Percentiles rank a stretch among this genome's conserved stretches.
Evolutionary conservation across 2,797 vertebrate genomes (phyloP).

Genomic region (Chloroceryle amazona): DNA sequence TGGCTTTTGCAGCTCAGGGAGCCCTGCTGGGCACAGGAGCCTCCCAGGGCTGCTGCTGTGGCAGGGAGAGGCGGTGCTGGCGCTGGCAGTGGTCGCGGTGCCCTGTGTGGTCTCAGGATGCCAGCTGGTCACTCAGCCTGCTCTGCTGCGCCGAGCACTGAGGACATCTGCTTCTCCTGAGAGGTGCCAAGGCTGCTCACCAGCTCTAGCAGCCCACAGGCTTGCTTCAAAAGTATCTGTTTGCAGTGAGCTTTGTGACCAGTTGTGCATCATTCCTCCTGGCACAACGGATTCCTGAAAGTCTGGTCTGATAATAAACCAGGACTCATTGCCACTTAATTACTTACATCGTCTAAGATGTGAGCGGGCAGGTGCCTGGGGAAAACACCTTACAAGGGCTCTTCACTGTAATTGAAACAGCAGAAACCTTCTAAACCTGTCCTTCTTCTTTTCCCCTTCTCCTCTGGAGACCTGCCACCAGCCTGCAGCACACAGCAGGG

Average conservation of each 20-base stretch:
- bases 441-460: background rate
- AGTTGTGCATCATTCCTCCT: background rate
- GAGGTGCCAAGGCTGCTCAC: background rate
- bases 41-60: rapidly evolving
- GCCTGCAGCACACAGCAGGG: background rate
- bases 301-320: background rate
- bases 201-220: background rate
- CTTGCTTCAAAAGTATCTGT: background rate
- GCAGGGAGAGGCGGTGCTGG: background rate
- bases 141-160: rapidly evolving
- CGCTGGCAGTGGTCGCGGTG: rapidly evolving
- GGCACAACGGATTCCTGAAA: background rate
- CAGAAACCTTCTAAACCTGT: background rate
- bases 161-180: background rate
- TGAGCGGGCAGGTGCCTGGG: background rate
- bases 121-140: background rate
- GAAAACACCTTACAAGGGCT: background rate
- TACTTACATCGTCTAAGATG: background rate
- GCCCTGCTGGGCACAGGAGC: rapidly evolving
- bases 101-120: background rate
- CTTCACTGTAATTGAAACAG: background rate
- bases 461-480: background rate
- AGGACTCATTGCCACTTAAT: background rate
- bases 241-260: background rate
- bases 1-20: no score